Base-by-base conservation (phyloP, 2,888 invertebrate species). In the Colletes collaris region DNA sequence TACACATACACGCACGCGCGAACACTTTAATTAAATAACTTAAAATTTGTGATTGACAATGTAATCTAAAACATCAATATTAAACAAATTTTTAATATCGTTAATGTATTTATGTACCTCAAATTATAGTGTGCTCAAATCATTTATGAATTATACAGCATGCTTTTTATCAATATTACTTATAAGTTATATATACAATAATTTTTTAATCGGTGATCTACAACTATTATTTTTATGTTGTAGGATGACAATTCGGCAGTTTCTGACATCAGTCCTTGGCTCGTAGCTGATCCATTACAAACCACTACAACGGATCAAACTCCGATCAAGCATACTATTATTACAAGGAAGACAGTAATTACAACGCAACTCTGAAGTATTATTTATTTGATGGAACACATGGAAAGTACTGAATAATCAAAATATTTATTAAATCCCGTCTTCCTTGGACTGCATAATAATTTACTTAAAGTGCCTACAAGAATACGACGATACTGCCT, bases 321-420 rank as follows among this genome's bases (percentile, higher is more conserved):
- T 90, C 88, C 90, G 44, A 94, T 95, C 89, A 94, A 95, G 89
- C 95, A 95, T 82, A 95, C 96, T 63, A 95, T 96, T 70, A 96
- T 97, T 85, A 96, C 97, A 90, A 95, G 97, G 87, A 97, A 97
- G 93, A 97, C 97, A 79, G 97, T 97, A 89, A 97, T 97, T 88
- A 97, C 97, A 83, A 97, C 97, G 81, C 97, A 97, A 93, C 94
- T 97, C 88, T 96, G 94, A 84, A 80, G 55, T 66, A 78, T 70
- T 70, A 69, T 74, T 68, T 65, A 58, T 78, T 60, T 49, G 70
- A 64, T 63, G 74, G 35, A 79, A 71, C 10, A 66, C 46, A 16
- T 13, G 44, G 27, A 49, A 50, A 52, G 60, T 67, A 63, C 44
- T 16, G 35, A 49, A 49, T 72, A 55, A 64, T 27, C 27, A 3